These are phyloP conservation scores for Rhombomys opimus DNA, from an alignment of 2,113 vertebrate genomes.

Conservation along the genomic window DNA sequence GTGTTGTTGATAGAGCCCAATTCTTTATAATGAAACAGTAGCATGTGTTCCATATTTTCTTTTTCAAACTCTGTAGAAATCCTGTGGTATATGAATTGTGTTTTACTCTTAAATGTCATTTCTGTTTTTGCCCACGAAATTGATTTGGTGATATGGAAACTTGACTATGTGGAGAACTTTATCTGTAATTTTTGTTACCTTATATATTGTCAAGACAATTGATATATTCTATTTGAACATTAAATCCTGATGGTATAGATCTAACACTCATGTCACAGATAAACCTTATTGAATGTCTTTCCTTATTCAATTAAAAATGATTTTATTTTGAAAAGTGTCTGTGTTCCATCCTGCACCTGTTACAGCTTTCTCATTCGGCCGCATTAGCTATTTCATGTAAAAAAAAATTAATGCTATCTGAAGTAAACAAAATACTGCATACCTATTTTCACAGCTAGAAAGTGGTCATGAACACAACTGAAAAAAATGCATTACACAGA, in stretches of 20 bases:
- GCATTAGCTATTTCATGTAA: constrained; percentile 68
- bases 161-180: constrained; percentile 42
- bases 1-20: neutral
- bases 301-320: constrained; percentile 4
- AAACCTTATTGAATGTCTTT: constrained; percentile 57
- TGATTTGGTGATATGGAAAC: constrained; percentile 46
- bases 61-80: constrained; percentile 27
- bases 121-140: constrained; percentile 35
- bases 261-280: constrained; percentile 67
- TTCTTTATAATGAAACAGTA: constrained; percentile 51
- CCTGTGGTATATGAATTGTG: neutral
- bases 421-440: constrained; percentile 74
- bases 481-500: constrained; percentile 57
- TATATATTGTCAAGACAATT: constrained; percentile 67
- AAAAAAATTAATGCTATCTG: constrained; percentile 25
- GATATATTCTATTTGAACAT: constrained; percentile 65
- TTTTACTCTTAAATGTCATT: constrained; percentile 32
- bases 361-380: constrained; percentile 54
- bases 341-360: neutral
- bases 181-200: constrained; percentile 62
- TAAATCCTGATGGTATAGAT: constrained; percentile 66
- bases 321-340: constrained; percentile 36
- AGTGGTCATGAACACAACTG: constrained; percentile 58
- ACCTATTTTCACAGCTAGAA: constrained; percentile 62
- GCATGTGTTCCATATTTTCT: neutral